Percentiles rank a stretch among this genome's conserved stretches.
Evolutionary conservation across 2,797 vertebrate genomes (phyloP).

Genomic region (Xenentodon cancila): DNA sequence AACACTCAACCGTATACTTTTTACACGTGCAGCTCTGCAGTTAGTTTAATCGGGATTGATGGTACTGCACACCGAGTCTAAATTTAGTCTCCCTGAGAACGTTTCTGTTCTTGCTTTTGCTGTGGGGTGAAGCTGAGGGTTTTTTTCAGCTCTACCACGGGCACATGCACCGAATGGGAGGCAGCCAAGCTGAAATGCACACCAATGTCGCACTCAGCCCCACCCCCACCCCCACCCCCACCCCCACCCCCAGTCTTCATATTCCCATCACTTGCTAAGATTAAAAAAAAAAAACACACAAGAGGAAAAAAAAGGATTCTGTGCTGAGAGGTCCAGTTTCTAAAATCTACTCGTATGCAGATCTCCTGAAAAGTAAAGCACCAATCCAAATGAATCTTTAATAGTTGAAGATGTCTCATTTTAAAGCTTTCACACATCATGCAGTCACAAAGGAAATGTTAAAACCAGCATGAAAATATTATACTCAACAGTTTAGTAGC

Average conservation of each 20-base stretch:
- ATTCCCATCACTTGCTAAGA: slow-evolving; percentile 65
- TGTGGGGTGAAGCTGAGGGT: slow-evolving; percentile 72
- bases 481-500: no score
- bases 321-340: slow-evolving; percentile 57
- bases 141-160: slow-evolving; percentile 64
- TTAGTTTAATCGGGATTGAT: slow-evolving; percentile 78
- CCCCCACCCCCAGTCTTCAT: slow-evolving; percentile 51
- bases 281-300: slow-evolving; percentile 51
- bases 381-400: slow-evolving; percentile 58
- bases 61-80: slow-evolving; percentile 76
- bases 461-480: slow-evolving; percentile 6
- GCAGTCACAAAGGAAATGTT: background rate
- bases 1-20: slow-evolving; percentile 63
- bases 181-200: slow-evolving; percentile 74
- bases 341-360: slow-evolving; percentile 44
- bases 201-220: slow-evolving; percentile 58
- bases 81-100: slow-evolving; percentile 75
- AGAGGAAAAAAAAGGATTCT: slow-evolving; percentile 36
- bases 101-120: slow-evolving; percentile 65
- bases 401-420: slow-evolving; percentile 32
- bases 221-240: slow-evolving; percentile 20
- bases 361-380: slow-evolving; percentile 46
- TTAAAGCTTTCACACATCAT: slow-evolving; percentile 23
- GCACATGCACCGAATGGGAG: slow-evolving; percentile 66
- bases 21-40: slow-evolving; percentile 46